These are phyloP conservation scores for Lepus timidus DNA, from an alignment of 2,113 vertebrate species.

Conservation along the genomic window DNA sequence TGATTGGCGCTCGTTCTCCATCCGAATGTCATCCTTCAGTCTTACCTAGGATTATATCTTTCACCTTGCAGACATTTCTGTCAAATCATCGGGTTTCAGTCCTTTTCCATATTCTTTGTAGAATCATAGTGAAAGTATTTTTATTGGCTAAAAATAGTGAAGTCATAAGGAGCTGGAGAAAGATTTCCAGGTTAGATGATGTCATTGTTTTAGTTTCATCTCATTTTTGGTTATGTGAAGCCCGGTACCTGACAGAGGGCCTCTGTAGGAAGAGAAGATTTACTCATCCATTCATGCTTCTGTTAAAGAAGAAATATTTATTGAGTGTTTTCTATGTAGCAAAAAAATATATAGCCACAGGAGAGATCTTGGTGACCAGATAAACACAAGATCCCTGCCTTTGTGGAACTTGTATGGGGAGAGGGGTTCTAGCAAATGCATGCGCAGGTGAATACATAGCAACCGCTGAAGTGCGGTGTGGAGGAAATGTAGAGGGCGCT, in stretches of 20 bases:
- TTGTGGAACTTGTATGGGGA: neutral
- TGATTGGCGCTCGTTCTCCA: neutral
- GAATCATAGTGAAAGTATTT: neutral
- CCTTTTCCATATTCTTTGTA: neutral
- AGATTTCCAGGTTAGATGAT: neutral
- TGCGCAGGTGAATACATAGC: neutral
- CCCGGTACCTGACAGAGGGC: neutral
- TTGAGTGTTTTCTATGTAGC: neutral
- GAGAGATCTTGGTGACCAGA: neutral
- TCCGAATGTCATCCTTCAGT: neutral
- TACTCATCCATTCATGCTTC: neutral
- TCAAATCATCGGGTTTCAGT: neutral
- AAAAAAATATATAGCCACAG: neutral
- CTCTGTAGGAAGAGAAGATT: neutral
- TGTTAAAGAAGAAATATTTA: conserved; percentile 9
- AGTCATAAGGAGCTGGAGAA: neutral
- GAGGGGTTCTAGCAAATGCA: neutral
- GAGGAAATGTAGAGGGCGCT: neutral
- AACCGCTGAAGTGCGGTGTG: neutral
- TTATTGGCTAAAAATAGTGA: neutral
- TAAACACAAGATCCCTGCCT: neutral
- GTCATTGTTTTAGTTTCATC: neutral
- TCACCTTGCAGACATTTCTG: neutral
- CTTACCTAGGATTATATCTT: neutral
- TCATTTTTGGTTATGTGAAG: conserved; percentile 33